Base-by-base conservation (phyloP, 2,797 vertebrate genomes). In the Phataginus tetradactyla region DNA sequence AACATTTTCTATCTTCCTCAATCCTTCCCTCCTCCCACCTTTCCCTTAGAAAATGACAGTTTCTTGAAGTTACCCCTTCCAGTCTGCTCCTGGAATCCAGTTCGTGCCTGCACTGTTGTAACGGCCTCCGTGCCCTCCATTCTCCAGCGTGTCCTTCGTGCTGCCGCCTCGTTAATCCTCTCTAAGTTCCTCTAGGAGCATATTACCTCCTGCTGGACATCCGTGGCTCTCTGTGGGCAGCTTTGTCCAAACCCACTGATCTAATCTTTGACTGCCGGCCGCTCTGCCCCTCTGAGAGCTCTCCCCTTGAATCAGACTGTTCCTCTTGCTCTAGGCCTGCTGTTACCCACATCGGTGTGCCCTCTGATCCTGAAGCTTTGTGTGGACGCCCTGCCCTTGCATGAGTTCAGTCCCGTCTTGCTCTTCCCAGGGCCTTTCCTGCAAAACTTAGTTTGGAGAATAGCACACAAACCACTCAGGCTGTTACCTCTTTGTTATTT, bases 281-380 rank as follows among this genome's bases (percentile, higher is more conserved):
- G 37, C 53, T n/a, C 7, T 13, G 39, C 39, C 80, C 18, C 66
- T 34, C 0, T 15, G 42, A 61, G n/a, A 55, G 61, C 1, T 1
- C 7, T 53, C 42, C 81, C 32, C 57, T 69, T 84, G 83, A 29
- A 42, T 80, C 37, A 23, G 53, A 42, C 17, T 66, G 4, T 68
- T 27, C 7, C 66, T 0, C 13, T 59, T 5, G 1, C 17, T 66
- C 32, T 34, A 14, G 18, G 29, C 29, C 63, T 11, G 20, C 32
- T 1, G 0, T 39, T 13, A 2, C 11, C n/a, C 45, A 3, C 7
- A 1, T 29, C 17, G 64, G 61, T 45, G 17, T 10, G 17, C 10
- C 2, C 13, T 23, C 45, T 29, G 51, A n/a, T 64, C 77, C 13
- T 1, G 7, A 42, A 2, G 45, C 3, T 21, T 1, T 49, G 32